Percentiles rank a stretch among this genome's conserved stretches.
Conservation (phyloP, 2,888 invertebrate species). For the Adelognathus sp. region DNA sequence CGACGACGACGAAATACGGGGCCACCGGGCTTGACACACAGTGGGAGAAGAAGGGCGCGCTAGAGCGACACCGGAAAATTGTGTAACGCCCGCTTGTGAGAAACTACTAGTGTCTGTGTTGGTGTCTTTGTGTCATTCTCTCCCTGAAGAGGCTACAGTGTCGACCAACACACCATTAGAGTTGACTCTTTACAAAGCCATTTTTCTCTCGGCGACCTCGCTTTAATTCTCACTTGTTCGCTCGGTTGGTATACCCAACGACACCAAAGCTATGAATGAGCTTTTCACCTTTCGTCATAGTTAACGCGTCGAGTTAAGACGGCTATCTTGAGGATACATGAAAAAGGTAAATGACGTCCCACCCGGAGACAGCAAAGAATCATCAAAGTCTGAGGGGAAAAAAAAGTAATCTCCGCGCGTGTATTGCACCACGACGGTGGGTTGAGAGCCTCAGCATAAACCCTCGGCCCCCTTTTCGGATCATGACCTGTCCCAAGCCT, state of each 20-base stretch:
- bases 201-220: conserved; percentile 58
- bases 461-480: neutral
- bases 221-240: conserved; percentile 44
- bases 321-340: neutral
- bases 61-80: conserved; percentile 60
- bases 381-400: conserved; percentile 22
- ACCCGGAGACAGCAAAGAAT: conserved; percentile 11
- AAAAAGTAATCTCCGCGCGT: conserved; percentile 18
- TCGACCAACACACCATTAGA: conserved; percentile 48
- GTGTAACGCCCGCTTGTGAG: conserved; percentile 53
- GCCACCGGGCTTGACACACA: conserved; percentile 40
- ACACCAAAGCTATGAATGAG: conserved; percentile 23
- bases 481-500: conserved; percentile 6
- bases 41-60: conserved; percentile 24
- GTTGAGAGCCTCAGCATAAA: conserved; percentile 9
- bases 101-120: neutral
- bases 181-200: conserved; percentile 62
- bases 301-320: conserved; percentile 17
- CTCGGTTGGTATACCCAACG: conserved; percentile 1
- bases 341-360: neutral
- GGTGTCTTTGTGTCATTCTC: neutral
- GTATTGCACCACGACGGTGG: neutral
- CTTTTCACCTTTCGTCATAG: conserved; percentile 12
- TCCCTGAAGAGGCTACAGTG: conserved; percentile 44
- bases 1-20: conserved; percentile 41